Percentiles rank a stretch among this genome's conserved stretches.
phyloP scores from a whole-genome alignment of 2,888 invertebrate species.

The Dolichomitus sp. region DNA sequence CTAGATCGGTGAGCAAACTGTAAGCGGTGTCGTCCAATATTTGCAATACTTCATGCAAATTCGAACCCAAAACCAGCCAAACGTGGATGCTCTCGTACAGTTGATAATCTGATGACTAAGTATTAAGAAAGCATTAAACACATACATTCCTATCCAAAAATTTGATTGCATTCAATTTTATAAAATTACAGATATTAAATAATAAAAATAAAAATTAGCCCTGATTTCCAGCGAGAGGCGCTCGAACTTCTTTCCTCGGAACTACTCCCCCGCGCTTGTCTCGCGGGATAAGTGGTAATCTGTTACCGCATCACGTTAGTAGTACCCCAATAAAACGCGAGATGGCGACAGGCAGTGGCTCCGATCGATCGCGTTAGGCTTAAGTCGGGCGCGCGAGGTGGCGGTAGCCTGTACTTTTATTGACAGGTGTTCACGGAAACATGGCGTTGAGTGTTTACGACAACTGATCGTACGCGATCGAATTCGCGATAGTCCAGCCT shows the following conservation, averaged over 20 bases:
- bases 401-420: conserved; percentile 70
- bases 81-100: conserved; percentile 75
- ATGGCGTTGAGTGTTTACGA: conserved; percentile 85
- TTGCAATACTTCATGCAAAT: conserved; percentile 61
- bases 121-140: not conserved
- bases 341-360: conserved; percentile 69
- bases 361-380: conserved; percentile 36
- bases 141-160: too few species aligned
- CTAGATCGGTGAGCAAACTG: conserved; percentile 75
- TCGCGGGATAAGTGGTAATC: not conserved
- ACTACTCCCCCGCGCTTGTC: not conserved
- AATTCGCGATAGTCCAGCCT: conserved; percentile 67
- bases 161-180: too few species aligned
- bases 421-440: conserved; percentile 81
- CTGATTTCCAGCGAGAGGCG: not conserved
- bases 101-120: conserved; percentile 71
- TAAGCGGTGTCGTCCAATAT: conserved; percentile 75
- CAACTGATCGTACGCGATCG: conserved; percentile 81
- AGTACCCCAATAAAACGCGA: conserved; percentile 43
- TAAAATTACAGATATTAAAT: too few species aligned
- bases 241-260: not conserved
- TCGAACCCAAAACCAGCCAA: conserved; percentile 75
- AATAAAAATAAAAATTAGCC: too few species aligned
- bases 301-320: not conserved
- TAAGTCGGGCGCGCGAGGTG: conserved; percentile 50